A percentile compares a stretch with the other conserved stretches of the same genome.
These are phyloP conservation scores for Mus spicilegus DNA, from an alignment of 2,113 vertebrate species.

Conservation along the genomic window DNA sequence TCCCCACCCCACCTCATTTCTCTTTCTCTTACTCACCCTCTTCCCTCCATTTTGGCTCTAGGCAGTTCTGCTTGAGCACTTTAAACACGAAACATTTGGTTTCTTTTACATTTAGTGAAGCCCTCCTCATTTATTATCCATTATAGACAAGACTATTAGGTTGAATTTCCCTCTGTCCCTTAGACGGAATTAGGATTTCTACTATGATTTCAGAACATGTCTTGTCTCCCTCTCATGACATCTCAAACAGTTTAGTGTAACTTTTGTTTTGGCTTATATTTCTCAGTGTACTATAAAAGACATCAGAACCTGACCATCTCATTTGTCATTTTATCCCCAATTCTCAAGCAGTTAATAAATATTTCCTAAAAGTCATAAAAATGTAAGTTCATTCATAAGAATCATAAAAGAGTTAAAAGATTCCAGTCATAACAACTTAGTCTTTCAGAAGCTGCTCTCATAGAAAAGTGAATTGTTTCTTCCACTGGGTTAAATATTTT, in stretches of 20 bases:
- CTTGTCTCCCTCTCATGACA: conserved; percentile 3
- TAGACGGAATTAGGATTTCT: background rate
- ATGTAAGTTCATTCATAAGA: conserved; percentile 45
- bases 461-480: background rate
- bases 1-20: accelerated
- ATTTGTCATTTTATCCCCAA: conserved; percentile 26
- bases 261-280: background rate
- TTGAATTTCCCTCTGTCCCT: conserved; percentile 24
- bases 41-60: background rate
- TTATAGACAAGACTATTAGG: background rate
- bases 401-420: conserved; percentile 59
- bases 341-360: conserved; percentile 68
- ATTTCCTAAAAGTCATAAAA: conserved; percentile 39
- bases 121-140: background rate
- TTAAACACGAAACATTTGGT: background rate
- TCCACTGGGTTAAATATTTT: background rate
- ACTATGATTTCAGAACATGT: background rate
- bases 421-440: conserved; percentile 14
- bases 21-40: background rate
- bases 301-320: background rate
- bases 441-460: conserved; percentile 41
- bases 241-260: background rate
- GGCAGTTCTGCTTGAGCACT: background rate
- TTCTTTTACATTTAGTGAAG: background rate
- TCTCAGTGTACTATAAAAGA: conserved; percentile 25